These are phyloP conservation scores for Notiomystis cincta DNA, from an alignment of 2,113 vertebrate genomes.

Conservation along the genomic window DNA sequence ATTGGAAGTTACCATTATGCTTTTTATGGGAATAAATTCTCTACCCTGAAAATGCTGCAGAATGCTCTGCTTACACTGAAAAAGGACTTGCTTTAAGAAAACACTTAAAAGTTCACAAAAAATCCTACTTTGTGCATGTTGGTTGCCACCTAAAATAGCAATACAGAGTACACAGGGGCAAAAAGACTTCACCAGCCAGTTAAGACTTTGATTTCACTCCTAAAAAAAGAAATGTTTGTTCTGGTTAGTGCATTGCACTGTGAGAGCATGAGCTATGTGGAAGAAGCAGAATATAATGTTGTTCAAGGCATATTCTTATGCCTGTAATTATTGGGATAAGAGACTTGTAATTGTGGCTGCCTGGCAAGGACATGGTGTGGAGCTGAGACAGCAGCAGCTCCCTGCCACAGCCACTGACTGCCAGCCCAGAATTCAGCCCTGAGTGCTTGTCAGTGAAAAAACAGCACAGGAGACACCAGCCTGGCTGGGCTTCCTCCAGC, in stretches of 20 bases:
- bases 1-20: not conserved
- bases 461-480: not conserved
- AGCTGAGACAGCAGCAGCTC: not conserved
- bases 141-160: not conserved
- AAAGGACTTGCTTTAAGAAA: not conserved
- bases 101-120: not conserved
- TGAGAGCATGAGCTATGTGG: rapidly evolving
- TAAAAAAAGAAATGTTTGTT: not conserved
- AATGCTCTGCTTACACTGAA: not conserved
- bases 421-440: not conserved
- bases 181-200: not conserved
- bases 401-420: not conserved
- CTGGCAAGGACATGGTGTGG: not conserved
- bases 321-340: not conserved
- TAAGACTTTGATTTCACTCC: not conserved
- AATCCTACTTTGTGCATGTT: not conserved
- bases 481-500: not conserved
- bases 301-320: not conserved
- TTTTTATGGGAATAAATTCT: not conserved
- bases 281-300: not conserved
- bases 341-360: not conserved
- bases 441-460: not conserved
- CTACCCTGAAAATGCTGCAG: not conserved
- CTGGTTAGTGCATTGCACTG: not conserved
- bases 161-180: not conserved